Evolutionary conservation across 2,113 vertebrate species (phyloP).

Genomic region (Collichthys lucidus): DNA sequence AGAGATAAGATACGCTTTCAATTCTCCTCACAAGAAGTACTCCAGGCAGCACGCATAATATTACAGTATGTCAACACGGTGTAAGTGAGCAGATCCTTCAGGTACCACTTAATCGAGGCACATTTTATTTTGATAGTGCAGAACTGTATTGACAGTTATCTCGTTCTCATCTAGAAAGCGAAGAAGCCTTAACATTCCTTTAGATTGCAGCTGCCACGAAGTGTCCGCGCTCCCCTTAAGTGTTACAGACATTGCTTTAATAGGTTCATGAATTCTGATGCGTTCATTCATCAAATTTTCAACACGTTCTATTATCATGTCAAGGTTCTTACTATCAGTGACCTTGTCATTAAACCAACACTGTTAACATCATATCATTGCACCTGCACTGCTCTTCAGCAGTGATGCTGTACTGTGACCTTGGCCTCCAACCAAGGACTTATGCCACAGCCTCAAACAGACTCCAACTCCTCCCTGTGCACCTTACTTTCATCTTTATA

Average conservation of each 20-base stretch:
- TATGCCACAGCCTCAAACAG: neutral
- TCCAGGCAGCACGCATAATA: conserved; percentile 1
- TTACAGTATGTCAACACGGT: neutral
- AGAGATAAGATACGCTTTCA: neutral
- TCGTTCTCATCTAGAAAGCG: conserved; percentile 12
- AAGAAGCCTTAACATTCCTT: conserved; percentile 19
- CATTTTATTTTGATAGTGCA: conserved; percentile 2
- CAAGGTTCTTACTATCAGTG: conserved; percentile 33
- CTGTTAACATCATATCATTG: conserved; percentile 6
- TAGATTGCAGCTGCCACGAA: neutral
- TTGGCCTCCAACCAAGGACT: conserved; percentile 14
- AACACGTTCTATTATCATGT: conserved; percentile 29
- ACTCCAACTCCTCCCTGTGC: neutral
- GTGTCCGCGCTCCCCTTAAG: neutral
- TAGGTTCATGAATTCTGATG: conserved; percentile 29
- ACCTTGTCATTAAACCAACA: conserved; percentile 41
- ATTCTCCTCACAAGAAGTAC: neutral
- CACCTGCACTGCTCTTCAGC: conserved; percentile 11
- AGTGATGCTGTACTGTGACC: neutral
- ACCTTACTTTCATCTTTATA: neutral
- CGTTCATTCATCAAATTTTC: conserved; percentile 27
- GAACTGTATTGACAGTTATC: conserved; percentile 24
- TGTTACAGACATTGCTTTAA: conserved; percentile 6
- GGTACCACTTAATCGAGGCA: neutral
- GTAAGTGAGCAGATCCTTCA: neutral